These are phyloP conservation scores for Phortica okadai DNA, from an alignment of 2,888 invertebrate species.

Conservation along the genomic window DNA sequence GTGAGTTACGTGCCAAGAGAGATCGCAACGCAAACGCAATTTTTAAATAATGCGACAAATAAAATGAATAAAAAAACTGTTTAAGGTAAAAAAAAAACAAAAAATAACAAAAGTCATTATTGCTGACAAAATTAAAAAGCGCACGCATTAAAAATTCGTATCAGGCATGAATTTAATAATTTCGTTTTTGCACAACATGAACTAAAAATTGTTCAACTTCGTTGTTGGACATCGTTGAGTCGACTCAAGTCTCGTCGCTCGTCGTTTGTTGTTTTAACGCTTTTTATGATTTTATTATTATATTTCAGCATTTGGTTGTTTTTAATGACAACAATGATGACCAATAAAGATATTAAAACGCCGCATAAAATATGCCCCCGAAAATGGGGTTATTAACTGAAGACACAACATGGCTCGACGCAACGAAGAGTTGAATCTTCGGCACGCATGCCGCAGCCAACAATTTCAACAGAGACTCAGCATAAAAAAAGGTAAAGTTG, in stretches of 20 bases:
- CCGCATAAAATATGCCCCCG: slow-evolving; percentile 64
- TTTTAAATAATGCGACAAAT: neutral
- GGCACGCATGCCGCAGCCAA: neutral
- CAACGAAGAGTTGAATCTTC: neutral
- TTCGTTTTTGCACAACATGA: slow-evolving; percentile 64
- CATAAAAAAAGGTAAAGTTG: neutral
- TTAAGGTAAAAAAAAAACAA: slow-evolving; percentile 21
- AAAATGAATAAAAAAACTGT: slow-evolving; percentile 18
- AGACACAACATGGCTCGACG: slow-evolving; percentile 52
- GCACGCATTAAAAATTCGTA: slow-evolving; percentile 61
- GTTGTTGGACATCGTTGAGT: neutral
- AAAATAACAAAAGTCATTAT: slow-evolving; percentile 21
- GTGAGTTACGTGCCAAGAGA: slow-evolving; percentile 28
- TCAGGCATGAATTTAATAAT: slow-evolving; percentile 69
- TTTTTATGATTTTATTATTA: slow-evolving; percentile 66
- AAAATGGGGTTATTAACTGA: slow-evolving; percentile 58
- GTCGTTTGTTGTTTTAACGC: slow-evolving; percentile 51
- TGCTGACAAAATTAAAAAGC: slow-evolving; percentile 52
- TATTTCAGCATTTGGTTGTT: slow-evolving; percentile 40
- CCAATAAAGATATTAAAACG: slow-evolving; percentile 72
- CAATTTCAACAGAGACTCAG: neutral
- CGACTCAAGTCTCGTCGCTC: neutral
- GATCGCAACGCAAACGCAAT: slow-evolving; percentile 18
- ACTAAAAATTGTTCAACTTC: slow-evolving; percentile 5
- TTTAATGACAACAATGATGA: slow-evolving; percentile 67